A percentile compares a stretch with the other conserved stretches of the same genome.
Evolutionary conservation across 2,797 vertebrate genomes (phyloP).

Genomic region (Phaenicophaeus curvirostris): DNA sequence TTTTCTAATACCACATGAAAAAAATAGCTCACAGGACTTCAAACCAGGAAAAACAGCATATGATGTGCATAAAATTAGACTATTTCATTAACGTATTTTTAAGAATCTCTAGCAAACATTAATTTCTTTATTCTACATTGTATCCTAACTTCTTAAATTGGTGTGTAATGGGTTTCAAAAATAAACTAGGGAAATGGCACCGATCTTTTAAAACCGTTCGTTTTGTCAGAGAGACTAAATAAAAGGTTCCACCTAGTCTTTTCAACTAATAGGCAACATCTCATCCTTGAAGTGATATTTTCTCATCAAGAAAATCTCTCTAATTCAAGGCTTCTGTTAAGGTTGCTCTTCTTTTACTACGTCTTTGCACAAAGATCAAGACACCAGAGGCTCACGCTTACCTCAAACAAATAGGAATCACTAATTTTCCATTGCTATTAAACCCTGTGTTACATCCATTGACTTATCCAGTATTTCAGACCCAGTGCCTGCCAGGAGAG

Average conservation of each 20-base stretch:
- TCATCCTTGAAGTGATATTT: conserved; percentile 40
- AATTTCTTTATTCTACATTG: background rate
- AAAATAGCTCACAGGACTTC: background rate
- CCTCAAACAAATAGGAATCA: conserved; percentile 60
- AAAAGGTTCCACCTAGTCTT: background rate
- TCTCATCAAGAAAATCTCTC: conserved; percentile 23
- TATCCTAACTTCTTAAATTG: background rate
- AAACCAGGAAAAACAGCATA: background rate
- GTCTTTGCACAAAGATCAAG: conserved; percentile 67
- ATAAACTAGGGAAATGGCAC: background rate
- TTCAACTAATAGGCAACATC: conserved; percentile 5
- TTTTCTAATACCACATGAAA: background rate
- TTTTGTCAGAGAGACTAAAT: conserved; percentile 22
- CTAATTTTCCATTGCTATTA: conserved; percentile 69
- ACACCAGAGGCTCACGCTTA: conserved; percentile 46
- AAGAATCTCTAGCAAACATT: background rate
- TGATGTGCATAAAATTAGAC: background rate
- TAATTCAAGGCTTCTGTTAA: conserved; percentile 53
- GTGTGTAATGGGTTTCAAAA: accelerated
- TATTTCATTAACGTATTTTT: background rate
- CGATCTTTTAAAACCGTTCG: background rate
- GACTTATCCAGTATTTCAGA: conserved; percentile 26
- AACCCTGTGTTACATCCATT: conserved; percentile 1
- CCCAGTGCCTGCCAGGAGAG: background rate
- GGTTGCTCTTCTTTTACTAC: conserved; percentile 38